These are phyloP conservation scores for Esox masquinongy DNA, from an alignment of 2,797 vertebrate species.

Conservation along the genomic window DNA sequence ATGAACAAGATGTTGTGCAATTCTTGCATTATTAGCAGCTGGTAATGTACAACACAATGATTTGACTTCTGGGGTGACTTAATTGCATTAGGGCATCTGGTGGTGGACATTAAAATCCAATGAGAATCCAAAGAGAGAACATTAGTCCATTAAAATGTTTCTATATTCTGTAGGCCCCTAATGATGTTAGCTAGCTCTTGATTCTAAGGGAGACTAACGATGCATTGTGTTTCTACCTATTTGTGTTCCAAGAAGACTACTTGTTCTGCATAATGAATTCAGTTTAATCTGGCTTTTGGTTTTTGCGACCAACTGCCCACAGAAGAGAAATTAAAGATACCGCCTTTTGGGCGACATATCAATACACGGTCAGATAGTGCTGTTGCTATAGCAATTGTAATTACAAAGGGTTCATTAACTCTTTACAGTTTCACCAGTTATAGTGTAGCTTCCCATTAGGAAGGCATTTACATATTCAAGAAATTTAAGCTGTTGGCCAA, in stretches of 20 bases:
- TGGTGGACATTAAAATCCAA: slow-evolving; percentile 67
- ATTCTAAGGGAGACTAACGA: slow-evolving; percentile 82
- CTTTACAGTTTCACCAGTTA: slow-evolving; percentile 84
- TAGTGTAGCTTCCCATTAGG: slow-evolving; percentile 80
- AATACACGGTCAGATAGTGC: slow-evolving; percentile 78
- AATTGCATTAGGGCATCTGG: slow-evolving; percentile 59
- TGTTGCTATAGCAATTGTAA: slow-evolving; percentile 88
- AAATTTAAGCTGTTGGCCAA: slow-evolving; percentile 83
- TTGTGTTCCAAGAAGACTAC: slow-evolving; percentile 74
- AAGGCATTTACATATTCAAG: slow-evolving; percentile 88
- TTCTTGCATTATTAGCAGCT: slow-evolving; percentile 43
- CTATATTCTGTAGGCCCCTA: slow-evolving; percentile 58
- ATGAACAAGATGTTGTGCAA: slow-evolving; percentile 26
- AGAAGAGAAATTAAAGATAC: slow-evolving; percentile 59
- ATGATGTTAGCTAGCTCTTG: slow-evolving; percentile 69
- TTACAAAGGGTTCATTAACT: slow-evolving; percentile 93
- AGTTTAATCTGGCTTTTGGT: slow-evolving; percentile 78
- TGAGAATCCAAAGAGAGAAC: slow-evolving; percentile 65
- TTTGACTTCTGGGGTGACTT: slow-evolving; percentile 57
- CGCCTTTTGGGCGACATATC: slow-evolving; percentile 76
- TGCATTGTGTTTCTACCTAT: slow-evolving; percentile 80
- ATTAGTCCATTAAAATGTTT: slow-evolving; percentile 68
- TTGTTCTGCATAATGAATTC: slow-evolving; percentile 80
- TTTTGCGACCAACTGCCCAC: slow-evolving; percentile 74
- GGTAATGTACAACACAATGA: slow-evolving; percentile 42